Conservation (phyloP, 1,140 invertebrate genomes). For the Idris sp. region DNA sequence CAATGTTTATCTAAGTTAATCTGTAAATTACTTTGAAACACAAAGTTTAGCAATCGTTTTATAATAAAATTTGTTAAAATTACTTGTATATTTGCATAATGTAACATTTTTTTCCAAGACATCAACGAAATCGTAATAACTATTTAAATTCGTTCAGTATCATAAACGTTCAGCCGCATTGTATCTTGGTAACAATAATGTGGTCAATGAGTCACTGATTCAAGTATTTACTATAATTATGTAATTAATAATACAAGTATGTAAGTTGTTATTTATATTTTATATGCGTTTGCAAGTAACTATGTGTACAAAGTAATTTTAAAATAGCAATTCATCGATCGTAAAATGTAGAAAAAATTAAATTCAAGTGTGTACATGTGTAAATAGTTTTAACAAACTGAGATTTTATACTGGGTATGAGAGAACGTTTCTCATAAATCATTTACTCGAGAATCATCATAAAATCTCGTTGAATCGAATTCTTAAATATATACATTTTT, state of each 20-base stretch:
- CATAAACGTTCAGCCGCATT: too few relatives aligned
- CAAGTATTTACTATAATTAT: conserved; percentile 23
- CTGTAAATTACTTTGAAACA: too few relatives aligned
- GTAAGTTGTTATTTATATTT: conserved; percentile 26
- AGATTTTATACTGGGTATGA: conserved; percentile 14
- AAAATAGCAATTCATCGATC: conserved; percentile 2
- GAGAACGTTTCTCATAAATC: background rate
- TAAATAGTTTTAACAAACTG: conserved; percentile 20
- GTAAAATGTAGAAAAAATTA: conserved; percentile 12
- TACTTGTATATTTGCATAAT: too few relatives aligned
- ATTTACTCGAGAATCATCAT: conserved; percentile 1
- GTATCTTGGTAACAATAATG: conserved; percentile 1
- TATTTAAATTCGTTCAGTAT: too few relatives aligned
- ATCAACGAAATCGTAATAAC: too few relatives aligned
- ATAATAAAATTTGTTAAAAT: too few relatives aligned
- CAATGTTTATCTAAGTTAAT: too few relatives aligned
- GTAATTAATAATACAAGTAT: conserved; percentile 8
- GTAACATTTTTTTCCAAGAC: too few relatives aligned
- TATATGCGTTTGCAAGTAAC: conserved; percentile 1
- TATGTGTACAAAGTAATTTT: conserved; percentile 4
- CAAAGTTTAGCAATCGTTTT: too few relatives aligned
- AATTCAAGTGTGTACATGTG: conserved; percentile 18
- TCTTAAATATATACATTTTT: conserved; percentile 5
- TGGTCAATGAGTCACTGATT: conserved; percentile 10
- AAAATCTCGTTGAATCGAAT: background rate